Evolutionary conservation across 2,888 invertebrate genomes (phyloP), one percentile per base, ranked within the genome.

Genomic region (Monoplex corrugatus): DNA sequence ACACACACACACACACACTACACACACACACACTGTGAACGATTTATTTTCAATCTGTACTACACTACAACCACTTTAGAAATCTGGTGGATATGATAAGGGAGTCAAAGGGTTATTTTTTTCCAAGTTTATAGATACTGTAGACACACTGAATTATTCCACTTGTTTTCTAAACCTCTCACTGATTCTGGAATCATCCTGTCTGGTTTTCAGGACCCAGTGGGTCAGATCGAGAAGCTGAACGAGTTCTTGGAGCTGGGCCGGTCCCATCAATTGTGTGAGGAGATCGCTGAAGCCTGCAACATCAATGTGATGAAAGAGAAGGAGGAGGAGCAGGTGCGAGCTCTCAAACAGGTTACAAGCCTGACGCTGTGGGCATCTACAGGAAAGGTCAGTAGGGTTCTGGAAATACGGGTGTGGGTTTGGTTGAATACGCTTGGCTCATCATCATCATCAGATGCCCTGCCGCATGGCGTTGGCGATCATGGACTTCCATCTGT

Each of bases 291-390:
- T 5, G 72, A 72, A 23, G 87, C 80, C 78, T 87, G 87, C 87
- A 35, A 50, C 80, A 87, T 87, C 87, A 6, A 28, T 80, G 75
- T 57, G 35, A 87, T 87, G 87, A 32, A 78, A 38, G 87, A 78
- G 78, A 87, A 87, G 57, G 87, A 87, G 87, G 87, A 87, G 87
- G 87, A 44, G 35, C 87, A 87, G 87, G 80, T 87, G 16, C 87
- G 80, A 23, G 50, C 87, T 28, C 80, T 87, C 6, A 44, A 80
- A 40, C 75, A 80, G 57, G 87, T 87, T 86, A 86, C 86, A 78
- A 78, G 78, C 57, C 87, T 5, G 87, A 78, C 10, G 87, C 87
- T 13, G 57, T 40, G 8, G 87, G 78, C 57, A 87, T 87, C 80
- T 87, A 87, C 87, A 44, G 87, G 28, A 87, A 87, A 80, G 87